Conservation (phyloP, 2,888 invertebrate genomes). For the Timema podura region DNA sequence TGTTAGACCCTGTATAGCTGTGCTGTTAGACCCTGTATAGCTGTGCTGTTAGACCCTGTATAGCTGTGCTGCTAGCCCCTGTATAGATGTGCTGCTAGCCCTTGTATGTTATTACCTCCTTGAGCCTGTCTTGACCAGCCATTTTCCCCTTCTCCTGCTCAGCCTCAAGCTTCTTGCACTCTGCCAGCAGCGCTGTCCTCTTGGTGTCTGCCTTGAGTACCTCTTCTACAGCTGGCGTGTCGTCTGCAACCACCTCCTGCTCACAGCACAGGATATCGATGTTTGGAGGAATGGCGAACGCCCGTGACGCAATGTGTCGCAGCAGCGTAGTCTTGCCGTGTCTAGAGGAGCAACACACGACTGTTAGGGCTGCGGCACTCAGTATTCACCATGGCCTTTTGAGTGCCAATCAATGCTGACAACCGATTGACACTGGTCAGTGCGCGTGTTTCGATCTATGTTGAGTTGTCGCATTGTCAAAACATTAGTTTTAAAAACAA, state of each 20-base stretch:
- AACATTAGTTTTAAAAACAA: too few species aligned
- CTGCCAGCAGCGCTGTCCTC: conserved; percentile 72
- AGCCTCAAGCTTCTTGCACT: conserved; percentile 77
- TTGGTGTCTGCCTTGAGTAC: conserved; percentile 92
- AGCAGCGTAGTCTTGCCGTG: conserved; percentile 98
- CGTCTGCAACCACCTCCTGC: conserved; percentile 96
- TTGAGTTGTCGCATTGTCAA: too few species aligned
- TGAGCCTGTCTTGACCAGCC: conserved; percentile 67
- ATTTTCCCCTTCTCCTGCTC: conserved; percentile 67
- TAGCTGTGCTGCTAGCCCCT: too few species aligned
- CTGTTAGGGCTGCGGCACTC: too few species aligned
- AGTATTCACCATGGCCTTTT: too few species aligned
- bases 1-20: too few species aligned
- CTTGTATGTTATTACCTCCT: conserved; percentile 56
- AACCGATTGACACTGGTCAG: too few species aligned
- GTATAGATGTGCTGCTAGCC: neutral
- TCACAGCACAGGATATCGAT: conserved; percentile 97
- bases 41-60: too few species aligned
- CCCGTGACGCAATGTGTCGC: conserved; percentile 85
- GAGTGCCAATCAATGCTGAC: too few species aligned
- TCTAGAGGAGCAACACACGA: conserved; percentile 45
- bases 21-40: too few species aligned
- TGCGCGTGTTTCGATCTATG: too few species aligned
- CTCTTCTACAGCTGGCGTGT: conserved; percentile 87
- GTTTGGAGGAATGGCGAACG: conserved; percentile 90